These are phyloP conservation scores for Macrobrachium nipponense DNA, from an alignment of 1,140 invertebrate species.

Conservation along the genomic window DNA sequence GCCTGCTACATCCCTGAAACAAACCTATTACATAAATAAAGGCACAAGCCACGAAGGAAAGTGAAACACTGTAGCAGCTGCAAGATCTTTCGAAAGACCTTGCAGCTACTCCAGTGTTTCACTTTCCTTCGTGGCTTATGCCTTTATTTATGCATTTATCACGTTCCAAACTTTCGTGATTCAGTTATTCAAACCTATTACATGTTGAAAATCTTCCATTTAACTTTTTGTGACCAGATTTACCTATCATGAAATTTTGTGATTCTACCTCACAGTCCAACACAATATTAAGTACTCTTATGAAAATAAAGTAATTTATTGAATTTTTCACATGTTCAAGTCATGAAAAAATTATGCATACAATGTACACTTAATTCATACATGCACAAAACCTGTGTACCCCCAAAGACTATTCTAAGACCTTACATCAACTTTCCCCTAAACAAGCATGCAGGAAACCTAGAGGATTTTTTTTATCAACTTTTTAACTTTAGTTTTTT, in stretches of 20 bases:
- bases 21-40: too few species aligned
- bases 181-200: too few species aligned
- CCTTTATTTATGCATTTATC: too few species aligned
- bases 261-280: constrained; percentile 11
- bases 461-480: constrained; percentile 34
- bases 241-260: constrained; percentile 37
- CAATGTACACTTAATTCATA: constrained; percentile 11
- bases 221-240: constrained; percentile 52
- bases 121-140: too few species aligned
- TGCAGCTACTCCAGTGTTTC: too few species aligned
- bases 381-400: constrained; percentile 47
- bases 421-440: constrained; percentile 33
- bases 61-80: too few species aligned
- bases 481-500: constrained; percentile 49
- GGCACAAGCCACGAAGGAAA: too few species aligned
- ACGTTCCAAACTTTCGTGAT: too few species aligned
- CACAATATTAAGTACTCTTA: constrained; percentile 9
- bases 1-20: too few species aligned
- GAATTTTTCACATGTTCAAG: constrained; percentile 10
- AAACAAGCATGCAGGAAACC: constrained; percentile 42
- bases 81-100: too few species aligned
- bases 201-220: background rate
- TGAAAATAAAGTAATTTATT: background rate
- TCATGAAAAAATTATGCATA: constrained; percentile 50
- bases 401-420: constrained; percentile 49